Percentiles rank a stretch among this genome's conserved stretches.
Evolutionary conservation across 2,797 vertebrate genomes (phyloP).

Genomic region (Enteromius afrohamiltoni): DNA sequence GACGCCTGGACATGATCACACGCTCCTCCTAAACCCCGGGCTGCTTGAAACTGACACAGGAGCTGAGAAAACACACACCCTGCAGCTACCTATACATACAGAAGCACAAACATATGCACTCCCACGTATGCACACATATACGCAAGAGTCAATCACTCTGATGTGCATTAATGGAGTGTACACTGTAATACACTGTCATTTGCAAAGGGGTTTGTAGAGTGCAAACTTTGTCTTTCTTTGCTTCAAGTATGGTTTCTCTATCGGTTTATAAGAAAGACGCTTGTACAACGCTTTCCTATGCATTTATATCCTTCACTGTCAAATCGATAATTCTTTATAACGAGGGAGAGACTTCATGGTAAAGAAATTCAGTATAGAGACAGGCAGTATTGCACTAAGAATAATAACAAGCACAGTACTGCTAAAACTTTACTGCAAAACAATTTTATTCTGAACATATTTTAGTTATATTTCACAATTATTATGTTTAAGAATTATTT

Average conservation of each 20-base stretch:
- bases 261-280: conserved; percentile 13
- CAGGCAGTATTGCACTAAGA: conserved; percentile 5
- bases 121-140: background rate
- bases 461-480: background rate
- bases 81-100: conserved; percentile 32
- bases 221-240: background rate
- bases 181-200: background rate
- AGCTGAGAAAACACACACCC: conserved; percentile 51
- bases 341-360: background rate
- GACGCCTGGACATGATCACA: conserved; percentile 63
- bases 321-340: conserved; percentile 9
- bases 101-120: conserved; percentile 6
- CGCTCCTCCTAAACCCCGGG: conserved; percentile 35
- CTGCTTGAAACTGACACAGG: conserved; percentile 37
- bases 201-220: conserved; percentile 63
- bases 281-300: conserved; percentile 7
- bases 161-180: background rate
- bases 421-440: background rate
- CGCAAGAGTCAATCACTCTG: conserved; percentile 50
- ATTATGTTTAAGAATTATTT: background rate
- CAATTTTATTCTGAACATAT: background rate
- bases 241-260: background rate
- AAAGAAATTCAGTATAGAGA: conserved; percentile 1
- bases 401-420: conserved; percentile 16
- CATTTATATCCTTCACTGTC: conserved; percentile 27